Conservation (phyloP, 1,140 invertebrate genomes). For the Hestina assimilis region DNA sequence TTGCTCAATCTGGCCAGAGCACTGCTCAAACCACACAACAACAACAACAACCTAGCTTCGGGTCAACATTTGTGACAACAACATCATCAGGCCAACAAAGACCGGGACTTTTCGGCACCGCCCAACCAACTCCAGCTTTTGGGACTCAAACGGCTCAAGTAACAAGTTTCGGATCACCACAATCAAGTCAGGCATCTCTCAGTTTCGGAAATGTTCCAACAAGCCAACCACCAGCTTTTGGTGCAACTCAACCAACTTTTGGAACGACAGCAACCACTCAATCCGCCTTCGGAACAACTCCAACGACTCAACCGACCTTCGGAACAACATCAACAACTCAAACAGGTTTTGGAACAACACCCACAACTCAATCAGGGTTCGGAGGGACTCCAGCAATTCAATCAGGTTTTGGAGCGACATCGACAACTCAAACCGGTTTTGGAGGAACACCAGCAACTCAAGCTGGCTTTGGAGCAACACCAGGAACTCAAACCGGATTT, state of each 20-base stretch:
- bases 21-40: slow-evolving; percentile 15
- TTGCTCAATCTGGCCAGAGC: neutral
- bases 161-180: neutral
- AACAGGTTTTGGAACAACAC: neutral
- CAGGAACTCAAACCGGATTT: neutral
- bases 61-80: slow-evolving; percentile 24
- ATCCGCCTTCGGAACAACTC: neutral
- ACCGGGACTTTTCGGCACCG: neutral
- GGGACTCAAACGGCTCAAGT: slow-evolving; percentile 10
- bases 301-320: neutral
- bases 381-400: slow-evolving; percentile 4
- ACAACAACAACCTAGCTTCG: neutral
- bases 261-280: neutral
- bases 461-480: neutral
- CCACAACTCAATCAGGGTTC: slow-evolving; percentile 1
- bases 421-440: slow-evolving; percentile 7
- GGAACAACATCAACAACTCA: neutral
- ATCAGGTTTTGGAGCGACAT: slow-evolving; percentile 1
- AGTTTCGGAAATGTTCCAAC: slow-evolving; percentile 4
- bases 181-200: neutral
- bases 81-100: slow-evolving; percentile 5
- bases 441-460: slow-evolving; percentile 8
- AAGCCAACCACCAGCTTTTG: slow-evolving; percentile 29
- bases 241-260: slow-evolving; percentile 5
- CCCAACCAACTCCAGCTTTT: slow-evolving; percentile 10